These are phyloP conservation scores for Marmota flaviventris DNA, from an alignment of 2,113 vertebrate genomes.

Conservation along the genomic window DNA sequence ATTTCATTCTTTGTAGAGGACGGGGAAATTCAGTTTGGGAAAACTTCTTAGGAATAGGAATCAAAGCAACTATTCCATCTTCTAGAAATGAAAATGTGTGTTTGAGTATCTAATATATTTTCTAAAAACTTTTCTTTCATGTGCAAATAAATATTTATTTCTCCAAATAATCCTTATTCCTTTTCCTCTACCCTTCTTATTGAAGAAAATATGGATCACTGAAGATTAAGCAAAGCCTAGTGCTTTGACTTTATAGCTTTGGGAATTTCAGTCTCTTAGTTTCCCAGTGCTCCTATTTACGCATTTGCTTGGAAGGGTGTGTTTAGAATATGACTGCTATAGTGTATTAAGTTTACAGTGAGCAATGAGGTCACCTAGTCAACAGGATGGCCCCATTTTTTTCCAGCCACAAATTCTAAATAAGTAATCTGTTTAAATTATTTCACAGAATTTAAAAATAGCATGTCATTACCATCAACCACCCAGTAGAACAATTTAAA, in stretches of 20 bases:
- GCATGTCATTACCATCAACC: conserved; percentile 82
- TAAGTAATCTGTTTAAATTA: conserved; percentile 81
- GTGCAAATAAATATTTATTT: conserved; percentile 50
- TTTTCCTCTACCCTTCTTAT: conserved; percentile 6
- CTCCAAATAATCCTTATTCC: not conserved
- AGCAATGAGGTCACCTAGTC: conserved; percentile 53
- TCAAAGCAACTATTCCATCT: conserved; percentile 49
- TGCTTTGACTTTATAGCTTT: not conserved
- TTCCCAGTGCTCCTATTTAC: not conserved
- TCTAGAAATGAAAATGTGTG: conserved; percentile 32
- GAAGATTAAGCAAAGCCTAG: conserved; percentile 21
- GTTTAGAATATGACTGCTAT: conserved; percentile 45
- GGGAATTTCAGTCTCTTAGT: not conserved
- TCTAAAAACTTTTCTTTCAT: conserved; percentile 56
- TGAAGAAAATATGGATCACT: conserved; percentile 23
- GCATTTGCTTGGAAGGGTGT: conserved; percentile 25
- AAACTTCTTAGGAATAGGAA: conserved; percentile 12
- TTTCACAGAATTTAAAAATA: conserved; percentile 86
- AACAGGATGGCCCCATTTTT: conserved; percentile 70
- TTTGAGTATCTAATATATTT: conserved; percentile 36
- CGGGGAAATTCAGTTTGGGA: not conserved
- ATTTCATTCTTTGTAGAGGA: conserved; percentile 14
- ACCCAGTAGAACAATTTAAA: conserved; percentile 82
- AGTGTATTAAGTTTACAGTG: conserved; percentile 5
- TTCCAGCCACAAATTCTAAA: conserved; percentile 77